Base-by-base conservation (phyloP, 2,113 vertebrate genomes). In the Amia ocellicauda region DNA sequence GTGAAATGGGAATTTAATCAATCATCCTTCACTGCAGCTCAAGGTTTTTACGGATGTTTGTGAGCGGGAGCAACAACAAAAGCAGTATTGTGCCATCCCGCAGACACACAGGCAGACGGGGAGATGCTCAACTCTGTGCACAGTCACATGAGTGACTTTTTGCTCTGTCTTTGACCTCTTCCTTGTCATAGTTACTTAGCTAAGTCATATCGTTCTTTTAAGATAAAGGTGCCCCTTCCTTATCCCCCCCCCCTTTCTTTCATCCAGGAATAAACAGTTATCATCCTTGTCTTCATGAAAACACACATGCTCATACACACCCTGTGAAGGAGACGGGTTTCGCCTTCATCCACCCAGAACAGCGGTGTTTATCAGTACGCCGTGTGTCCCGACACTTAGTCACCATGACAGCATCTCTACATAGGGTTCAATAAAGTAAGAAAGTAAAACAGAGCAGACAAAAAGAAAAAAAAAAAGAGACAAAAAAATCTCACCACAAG, bases 31-130 rank as follows among this genome's bases (percentile, higher is more conserved):
- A 11, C 31, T 36, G 5, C 11, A 36, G 31, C 31, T 36, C 11
- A 36, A 36, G 31, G 31, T 5, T 36, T 36, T 5, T 76, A 72
- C 84, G 89, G 76, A 74, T 84, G 84, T 85, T 80, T 86, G 67
- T 74, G 72, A 74, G 69, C 69, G 57, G 74, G 75, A 75, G 66
- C 69, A 76, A 78, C 80, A 85, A 89, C 86, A 87, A 86, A 86
- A 85, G 82, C 76, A 75, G 83, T 81, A 84, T 88, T 90, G 86
- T 88, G 80, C 79, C 74, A 62, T 72, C 80, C 80, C 66, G 74
- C 54, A 76, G 80, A 85, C 79, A 80, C 75, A 69, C 19, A 72
- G 17, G 71, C 75, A 72, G 66, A 85, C 81, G 19, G 82, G 82
- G 79, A 85, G 80, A 81, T 70, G 74, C 83, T 85, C 79, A 82